Evolutionary conservation across 2,888 invertebrate species (phyloP).

Genomic region (Diogma glabrata): DNA sequence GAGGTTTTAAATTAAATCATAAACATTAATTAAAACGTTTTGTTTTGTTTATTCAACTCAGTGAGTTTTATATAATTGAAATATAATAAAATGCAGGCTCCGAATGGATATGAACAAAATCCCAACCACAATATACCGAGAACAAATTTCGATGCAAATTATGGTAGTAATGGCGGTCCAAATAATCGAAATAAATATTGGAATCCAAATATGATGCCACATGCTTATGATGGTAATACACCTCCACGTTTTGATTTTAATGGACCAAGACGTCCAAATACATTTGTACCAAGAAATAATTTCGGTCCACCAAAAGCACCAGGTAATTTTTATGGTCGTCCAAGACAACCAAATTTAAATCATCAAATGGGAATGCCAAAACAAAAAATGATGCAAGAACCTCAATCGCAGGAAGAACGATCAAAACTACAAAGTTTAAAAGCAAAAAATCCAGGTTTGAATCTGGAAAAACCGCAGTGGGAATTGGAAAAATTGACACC

Average conservation of each 20-base stretch:
- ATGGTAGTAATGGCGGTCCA: neutral
- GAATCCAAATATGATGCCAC: slow-evolving; percentile 3
- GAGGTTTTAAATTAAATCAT: too few relatives aligned
- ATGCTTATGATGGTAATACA: neutral
- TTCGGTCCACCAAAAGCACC: slow-evolving; percentile 1
- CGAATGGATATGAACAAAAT: too few relatives aligned
- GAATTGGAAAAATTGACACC: slow-evolving; percentile 75
- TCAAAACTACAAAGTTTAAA: slow-evolving; percentile 50
- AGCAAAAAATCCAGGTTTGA: slow-evolving; percentile 60
- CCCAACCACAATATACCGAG: too few relatives aligned
- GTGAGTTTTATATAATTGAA: too few relatives aligned
- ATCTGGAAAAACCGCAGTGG: slow-evolving; percentile 73
- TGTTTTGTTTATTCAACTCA: too few relatives aligned
- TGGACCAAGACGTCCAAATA: slow-evolving; percentile 4
- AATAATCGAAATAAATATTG: slow-evolving; percentile 3
- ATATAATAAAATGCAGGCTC: too few relatives aligned
- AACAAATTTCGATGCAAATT: too few relatives aligned
- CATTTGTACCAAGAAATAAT: neutral
- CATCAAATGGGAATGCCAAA: neutral
- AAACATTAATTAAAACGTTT: too few relatives aligned
- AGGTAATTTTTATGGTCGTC: neutral
- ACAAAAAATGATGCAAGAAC: neutral
- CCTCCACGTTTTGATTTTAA: slow-evolving; percentile 6
- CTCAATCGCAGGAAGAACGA: slow-evolving; percentile 33
- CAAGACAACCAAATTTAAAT: neutral